A percentile compares a stretch with the other conserved stretches of the same genome.
phyloP scores from a whole-genome alignment of 2,797 vertebrate species.

The Heliangelus exortis region DNA sequence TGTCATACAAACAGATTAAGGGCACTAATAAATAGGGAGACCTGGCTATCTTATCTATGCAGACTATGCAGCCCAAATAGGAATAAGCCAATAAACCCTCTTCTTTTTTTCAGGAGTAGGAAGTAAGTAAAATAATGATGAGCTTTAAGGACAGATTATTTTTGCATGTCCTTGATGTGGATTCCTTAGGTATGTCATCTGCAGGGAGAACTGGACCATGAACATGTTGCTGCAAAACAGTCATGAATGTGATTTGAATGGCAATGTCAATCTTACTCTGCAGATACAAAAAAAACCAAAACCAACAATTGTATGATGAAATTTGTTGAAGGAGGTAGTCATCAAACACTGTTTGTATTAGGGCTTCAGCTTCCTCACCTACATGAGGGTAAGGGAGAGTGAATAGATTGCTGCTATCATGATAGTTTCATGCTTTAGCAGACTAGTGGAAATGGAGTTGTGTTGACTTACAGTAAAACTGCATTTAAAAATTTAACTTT shows the following conservation, averaged over 20 bases:
- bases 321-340: background rate
- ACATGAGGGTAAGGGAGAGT: background rate
- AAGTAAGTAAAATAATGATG: background rate
- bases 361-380: background rate
- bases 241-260: background rate
- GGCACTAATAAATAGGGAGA: background rate
- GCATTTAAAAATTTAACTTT: background rate
- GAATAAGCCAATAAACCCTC: background rate
- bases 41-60: background rate
- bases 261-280: background rate
- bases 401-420: background rate
- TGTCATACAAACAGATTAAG: background rate
- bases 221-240: background rate
- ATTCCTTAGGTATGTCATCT: background rate
- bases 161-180: background rate
- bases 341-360: background rate
- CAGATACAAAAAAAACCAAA: background rate
- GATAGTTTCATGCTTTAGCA: background rate
- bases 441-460: background rate
- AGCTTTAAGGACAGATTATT: background rate
- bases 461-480: background rate
- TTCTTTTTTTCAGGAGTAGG: background rate
- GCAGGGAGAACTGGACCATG: background rate
- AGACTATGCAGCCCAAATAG: background rate
- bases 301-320: background rate